Evolutionary conservation across 2,888 invertebrate genomes (phyloP), one percentile per base, ranked within the genome.

Genomic region (Oxytorus armatus): DNA sequence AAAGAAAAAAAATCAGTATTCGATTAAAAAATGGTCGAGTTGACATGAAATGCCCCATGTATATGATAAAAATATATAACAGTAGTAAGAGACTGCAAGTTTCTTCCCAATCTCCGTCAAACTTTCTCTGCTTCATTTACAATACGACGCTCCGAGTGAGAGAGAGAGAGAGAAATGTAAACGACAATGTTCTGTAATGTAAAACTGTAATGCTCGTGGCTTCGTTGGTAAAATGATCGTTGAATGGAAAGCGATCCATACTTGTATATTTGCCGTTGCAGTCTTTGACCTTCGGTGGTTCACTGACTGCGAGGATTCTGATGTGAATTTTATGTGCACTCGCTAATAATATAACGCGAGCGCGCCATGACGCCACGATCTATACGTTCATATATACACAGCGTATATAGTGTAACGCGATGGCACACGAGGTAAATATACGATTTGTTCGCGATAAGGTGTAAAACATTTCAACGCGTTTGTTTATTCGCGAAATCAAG

Each of bases 281-380:
- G 51, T 33, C 33, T 53, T 61, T 69, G 79, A 79, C 79, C 79
- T 75, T 79, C 79, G 79, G 57, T 57, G 74, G 79, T 79, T 79
- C 79, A 79, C 57, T 70, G 79, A 79, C 79, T 57, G 69, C 49
- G 63, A 55, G 47, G 49, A 57, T 61, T 65, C 57, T 59, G 51
- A 68, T 66, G 68, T 36, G 69, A 42, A 57, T 57, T 65, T 68
- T 75, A 57, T 79, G 23, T 57, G 69, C 79, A 79, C 69, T 75
- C 42, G 79, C 79, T 79, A 79, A 79, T 79, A 75, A 79, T 79
- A 75, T 16, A 55, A 74, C 74, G 29, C 49, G 33, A 33, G 33
- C 65, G 33, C 65, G 70, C 51, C 47, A 47, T 59, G 59, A 57
- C 44, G 39, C 29, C 44, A 21, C 36, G 39, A 47, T 33, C 16